A percentile compares a stretch with the other conserved stretches of the same genome.
Evolutionary conservation across 2,888 invertebrate genomes (phyloP).

Genomic region (Agrypnus murinus): DNA sequence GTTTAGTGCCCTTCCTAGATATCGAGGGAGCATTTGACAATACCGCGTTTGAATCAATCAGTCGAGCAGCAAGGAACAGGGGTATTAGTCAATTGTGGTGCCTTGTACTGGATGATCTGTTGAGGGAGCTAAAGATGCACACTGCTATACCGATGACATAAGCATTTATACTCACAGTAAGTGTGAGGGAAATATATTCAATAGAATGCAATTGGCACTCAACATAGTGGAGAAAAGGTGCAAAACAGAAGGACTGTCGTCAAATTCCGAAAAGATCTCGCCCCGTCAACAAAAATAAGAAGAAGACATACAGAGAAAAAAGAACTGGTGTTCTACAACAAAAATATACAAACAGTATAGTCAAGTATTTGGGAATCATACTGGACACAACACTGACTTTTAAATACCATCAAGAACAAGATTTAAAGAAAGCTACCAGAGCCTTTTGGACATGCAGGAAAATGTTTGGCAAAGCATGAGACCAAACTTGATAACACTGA

Average conservation of each 20-base stretch:
- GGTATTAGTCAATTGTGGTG: neutral
- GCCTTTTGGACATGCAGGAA: no score
- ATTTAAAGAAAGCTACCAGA: no score
- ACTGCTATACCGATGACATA: neutral
- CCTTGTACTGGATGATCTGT: neutral
- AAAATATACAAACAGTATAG: no score
- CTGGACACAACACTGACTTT: no score
- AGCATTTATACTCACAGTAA: neutral
- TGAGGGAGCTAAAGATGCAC: neutral
- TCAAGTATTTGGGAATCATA: no score
- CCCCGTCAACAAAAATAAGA: no score
- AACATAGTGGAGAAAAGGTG: neutral
- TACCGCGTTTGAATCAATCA: neutral
- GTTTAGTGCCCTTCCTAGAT: neutral
- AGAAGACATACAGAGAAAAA: no score
- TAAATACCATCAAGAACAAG: no score
- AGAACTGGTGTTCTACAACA: no score
- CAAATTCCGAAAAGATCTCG: neutral
- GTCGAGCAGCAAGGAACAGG: neutral
- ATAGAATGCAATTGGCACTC: neutral
- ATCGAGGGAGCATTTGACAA: constrained; percentile 1
- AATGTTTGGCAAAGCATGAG: no score
- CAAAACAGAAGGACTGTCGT: neutral
- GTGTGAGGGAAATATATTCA: neutral
- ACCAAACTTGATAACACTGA: no score